A percentile compares a stretch with the other conserved stretches of the same genome.
These are phyloP conservation scores for Cyprinella venusta DNA, from an alignment of 2,797 vertebrate genomes.

Conservation along the genomic window DNA sequence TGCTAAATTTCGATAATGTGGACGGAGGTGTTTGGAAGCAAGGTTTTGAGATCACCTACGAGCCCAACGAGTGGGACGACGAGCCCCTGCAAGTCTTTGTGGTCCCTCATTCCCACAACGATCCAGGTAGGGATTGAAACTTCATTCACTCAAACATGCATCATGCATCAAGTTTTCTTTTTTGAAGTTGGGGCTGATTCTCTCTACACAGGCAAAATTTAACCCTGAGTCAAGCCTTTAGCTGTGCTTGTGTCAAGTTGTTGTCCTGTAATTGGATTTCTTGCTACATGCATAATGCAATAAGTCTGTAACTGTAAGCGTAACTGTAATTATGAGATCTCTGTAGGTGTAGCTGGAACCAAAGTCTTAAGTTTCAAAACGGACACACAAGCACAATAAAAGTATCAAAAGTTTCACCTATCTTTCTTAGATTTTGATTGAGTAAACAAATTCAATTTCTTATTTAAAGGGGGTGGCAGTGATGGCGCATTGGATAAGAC, in stretches of 20 bases:
- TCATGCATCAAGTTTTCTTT: not conserved
- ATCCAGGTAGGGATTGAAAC: constrained; percentile 83
- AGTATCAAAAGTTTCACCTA: not conserved
- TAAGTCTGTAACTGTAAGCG: not conserved
- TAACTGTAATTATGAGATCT: not conserved
- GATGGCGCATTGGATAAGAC: too few species aligned
- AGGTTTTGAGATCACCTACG: constrained; percentile 96
- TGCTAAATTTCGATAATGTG: constrained; percentile 93
- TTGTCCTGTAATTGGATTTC: not conserved
- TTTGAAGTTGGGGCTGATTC: not conserved
- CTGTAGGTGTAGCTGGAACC: not conserved
- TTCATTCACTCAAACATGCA: not conserved
- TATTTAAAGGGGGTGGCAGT: too few species aligned
- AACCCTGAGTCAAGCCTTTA: not conserved
- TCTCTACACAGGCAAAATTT: not conserved
- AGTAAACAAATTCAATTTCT: not conserved
- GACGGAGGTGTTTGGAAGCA: constrained; percentile 98
- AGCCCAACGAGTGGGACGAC: constrained; percentile 86
- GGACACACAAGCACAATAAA: not conserved
- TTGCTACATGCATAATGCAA: not conserved
- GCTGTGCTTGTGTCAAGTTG: not conserved
- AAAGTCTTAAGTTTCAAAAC: not conserved
- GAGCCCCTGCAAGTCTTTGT: constrained; percentile 94
- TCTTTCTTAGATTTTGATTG: not conserved
- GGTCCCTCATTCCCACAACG: constrained; percentile 97